A percentile compares a stretch with the other conserved stretches of the same genome.
These are phyloP conservation scores for Puma concolor DNA, from an alignment of 2,113 vertebrate genomes.

Conservation along the genomic window DNA sequence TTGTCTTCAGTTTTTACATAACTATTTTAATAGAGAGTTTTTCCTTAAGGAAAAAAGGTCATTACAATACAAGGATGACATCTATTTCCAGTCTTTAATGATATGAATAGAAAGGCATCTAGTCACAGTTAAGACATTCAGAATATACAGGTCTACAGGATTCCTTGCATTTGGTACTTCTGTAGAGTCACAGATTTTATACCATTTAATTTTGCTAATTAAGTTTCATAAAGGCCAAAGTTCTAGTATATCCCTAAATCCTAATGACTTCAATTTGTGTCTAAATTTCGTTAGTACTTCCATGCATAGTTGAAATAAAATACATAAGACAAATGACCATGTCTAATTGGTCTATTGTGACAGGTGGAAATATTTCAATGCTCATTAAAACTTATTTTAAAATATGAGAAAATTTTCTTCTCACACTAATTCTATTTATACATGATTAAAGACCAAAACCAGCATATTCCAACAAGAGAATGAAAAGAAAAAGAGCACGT, in stretches of 20 bases:
- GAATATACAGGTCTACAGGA: not conserved
- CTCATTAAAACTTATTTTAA: slow-evolving; percentile 29
- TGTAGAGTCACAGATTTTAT: not conserved
- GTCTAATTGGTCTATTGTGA: not conserved
- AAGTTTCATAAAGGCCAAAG: not conserved
- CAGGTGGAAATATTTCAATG: not conserved
- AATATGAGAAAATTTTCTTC: slow-evolving; percentile 1
- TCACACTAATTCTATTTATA: not conserved
- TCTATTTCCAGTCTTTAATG: not conserved
- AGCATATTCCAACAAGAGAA: not conserved
- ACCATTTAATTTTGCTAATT: not conserved
- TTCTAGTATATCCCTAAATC: not conserved
- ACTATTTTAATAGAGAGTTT: not conserved
- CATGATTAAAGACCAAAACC: not conserved
- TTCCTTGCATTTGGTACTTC: not conserved
- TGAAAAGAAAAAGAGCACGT: not conserved
- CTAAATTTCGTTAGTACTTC: not conserved
- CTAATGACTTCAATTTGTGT: not conserved
- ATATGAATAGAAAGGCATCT: not conserved
- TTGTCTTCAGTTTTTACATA: not conserved
- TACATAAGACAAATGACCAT: not conserved
- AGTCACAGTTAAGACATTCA: not conserved
- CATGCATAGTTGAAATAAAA: not conserved
- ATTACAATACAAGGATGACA: not conserved
- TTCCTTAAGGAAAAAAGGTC: not conserved